Percentiles rank a stretch among this genome's conserved stretches.
Conservation (phyloP, 2,797 vertebrate species). For the Enteromius mattozi region DNA sequence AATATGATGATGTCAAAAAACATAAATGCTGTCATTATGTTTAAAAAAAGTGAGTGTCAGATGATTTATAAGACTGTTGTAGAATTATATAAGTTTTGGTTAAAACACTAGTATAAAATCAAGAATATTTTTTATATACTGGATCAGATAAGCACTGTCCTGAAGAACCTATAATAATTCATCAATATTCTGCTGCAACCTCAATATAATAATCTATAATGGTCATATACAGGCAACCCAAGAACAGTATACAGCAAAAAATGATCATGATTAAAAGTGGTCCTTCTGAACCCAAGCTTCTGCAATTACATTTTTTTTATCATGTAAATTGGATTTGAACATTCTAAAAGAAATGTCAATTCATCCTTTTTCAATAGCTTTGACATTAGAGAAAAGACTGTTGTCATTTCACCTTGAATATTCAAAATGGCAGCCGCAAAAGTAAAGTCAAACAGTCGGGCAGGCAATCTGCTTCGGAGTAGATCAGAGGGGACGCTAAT, state of each 20-base stretch:
- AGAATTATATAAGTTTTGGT: not conserved
- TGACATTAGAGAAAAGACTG: conserved; percentile 1
- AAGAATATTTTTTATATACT: not conserved
- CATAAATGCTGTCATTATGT: not conserved
- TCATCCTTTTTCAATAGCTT: conserved; percentile 12
- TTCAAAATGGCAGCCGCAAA: conserved; percentile 83
- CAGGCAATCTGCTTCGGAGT: conserved; percentile 81
- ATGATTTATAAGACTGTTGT: not conserved
- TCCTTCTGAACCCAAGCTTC: not conserved
- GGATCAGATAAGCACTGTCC: not conserved
- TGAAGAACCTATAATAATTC: not conserved
- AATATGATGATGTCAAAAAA: not conserved
- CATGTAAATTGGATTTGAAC: not conserved
- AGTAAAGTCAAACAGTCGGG: conserved; percentile 70
- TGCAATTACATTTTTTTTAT: not conserved
- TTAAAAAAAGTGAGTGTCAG: not conserved
- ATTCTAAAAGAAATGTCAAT: not conserved
- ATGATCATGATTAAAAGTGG: not conserved
- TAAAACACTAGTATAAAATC: not conserved
- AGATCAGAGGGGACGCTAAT: conserved; percentile 90
- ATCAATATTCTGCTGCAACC: no score
- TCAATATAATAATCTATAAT: not conserved
- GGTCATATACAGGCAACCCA: no score
- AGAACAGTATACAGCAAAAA: not conserved
- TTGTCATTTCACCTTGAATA: conserved; percentile 71